These are phyloP conservation scores for Tipula unca DNA, from an alignment of 2,888 invertebrate genomes.

Conservation along the genomic window DNA sequence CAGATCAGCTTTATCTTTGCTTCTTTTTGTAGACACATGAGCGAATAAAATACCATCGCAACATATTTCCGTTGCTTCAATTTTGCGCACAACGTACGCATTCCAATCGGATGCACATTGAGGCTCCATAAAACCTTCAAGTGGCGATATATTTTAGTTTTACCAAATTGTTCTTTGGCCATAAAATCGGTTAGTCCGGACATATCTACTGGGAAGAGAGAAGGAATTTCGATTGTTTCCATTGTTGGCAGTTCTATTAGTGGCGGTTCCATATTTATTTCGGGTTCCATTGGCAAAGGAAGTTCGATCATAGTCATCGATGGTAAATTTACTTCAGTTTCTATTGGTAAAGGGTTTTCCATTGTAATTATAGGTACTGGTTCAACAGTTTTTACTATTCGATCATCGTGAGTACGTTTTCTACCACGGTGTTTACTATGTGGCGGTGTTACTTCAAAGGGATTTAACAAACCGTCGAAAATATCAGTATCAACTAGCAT, in stretches of 20 bases:
- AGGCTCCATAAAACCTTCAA: not conserved
- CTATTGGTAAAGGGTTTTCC: not conserved
- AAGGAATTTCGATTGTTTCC: not conserved
- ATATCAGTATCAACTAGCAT: not conserved
- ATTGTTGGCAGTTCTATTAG: not conserved
- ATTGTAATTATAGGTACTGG: not conserved
- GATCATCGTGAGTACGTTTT: not conserved
- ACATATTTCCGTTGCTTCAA: not conserved
- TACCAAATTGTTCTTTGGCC: not conserved
- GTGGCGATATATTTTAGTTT: not conserved
- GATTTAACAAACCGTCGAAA: not conserved
- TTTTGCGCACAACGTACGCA: not conserved
- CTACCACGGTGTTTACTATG: not conserved
- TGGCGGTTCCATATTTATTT: not conserved
- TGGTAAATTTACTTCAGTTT: not conserved
- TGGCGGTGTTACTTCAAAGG: not conserved
- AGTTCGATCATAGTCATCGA: not conserved
- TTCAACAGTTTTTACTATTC: not conserved
- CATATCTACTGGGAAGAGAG: not conserved
- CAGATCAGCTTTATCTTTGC: not conserved
- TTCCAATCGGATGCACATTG: not conserved
- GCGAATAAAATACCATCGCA: not conserved
- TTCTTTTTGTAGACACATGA: not conserved
- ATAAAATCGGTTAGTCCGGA: not conserved
- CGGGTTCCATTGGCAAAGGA: not conserved